Evolutionary conservation across 2,797 vertebrate genomes (phyloP).

Genomic region (Pseudochirops cupreus): DNA sequence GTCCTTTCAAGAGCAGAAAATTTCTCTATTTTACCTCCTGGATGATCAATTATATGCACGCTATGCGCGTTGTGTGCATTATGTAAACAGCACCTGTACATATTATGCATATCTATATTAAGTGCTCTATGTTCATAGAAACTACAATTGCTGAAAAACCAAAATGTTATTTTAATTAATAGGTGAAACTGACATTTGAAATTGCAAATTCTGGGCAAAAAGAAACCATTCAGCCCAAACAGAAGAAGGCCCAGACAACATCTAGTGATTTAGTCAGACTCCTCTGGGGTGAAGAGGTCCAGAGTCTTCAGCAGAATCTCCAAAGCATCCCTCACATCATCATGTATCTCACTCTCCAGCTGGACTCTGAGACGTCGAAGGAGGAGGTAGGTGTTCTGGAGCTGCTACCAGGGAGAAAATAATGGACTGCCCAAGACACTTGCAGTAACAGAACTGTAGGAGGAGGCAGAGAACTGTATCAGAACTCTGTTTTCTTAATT

Average conservation of each 20-base stretch:
- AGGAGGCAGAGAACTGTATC: background rate
- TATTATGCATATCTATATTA: background rate
- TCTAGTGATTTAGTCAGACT: conserved; percentile 92
- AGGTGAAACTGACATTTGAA: conserved; percentile 97
- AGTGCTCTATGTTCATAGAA: background rate
- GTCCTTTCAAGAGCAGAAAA: background rate
- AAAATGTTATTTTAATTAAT: conserved; percentile 62
- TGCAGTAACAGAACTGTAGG: background rate
- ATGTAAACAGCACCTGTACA: background rate
- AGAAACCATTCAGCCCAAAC: conserved; percentile 68
- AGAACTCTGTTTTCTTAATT: background rate
- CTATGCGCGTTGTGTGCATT: background rate
- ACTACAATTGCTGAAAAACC: conserved; percentile 50
- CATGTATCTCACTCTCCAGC: conserved; percentile 94
- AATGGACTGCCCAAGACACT: background rate
- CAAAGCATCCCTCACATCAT: conserved; percentile 89
- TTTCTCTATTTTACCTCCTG: background rate
- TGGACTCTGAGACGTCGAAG: conserved; percentile 90
- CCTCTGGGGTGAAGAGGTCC: conserved; percentile 91
- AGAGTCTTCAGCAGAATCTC: conserved; percentile 87
- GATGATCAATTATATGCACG: background rate
- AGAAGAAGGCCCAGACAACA: conserved; percentile 81
- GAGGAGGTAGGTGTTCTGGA: conserved; percentile 91
- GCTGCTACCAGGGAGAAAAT: background rate
- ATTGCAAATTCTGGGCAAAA: conserved; percentile 84